Conservation (phyloP, 1,140 invertebrate genomes). For the Paraescarpia echinospica region DNA sequence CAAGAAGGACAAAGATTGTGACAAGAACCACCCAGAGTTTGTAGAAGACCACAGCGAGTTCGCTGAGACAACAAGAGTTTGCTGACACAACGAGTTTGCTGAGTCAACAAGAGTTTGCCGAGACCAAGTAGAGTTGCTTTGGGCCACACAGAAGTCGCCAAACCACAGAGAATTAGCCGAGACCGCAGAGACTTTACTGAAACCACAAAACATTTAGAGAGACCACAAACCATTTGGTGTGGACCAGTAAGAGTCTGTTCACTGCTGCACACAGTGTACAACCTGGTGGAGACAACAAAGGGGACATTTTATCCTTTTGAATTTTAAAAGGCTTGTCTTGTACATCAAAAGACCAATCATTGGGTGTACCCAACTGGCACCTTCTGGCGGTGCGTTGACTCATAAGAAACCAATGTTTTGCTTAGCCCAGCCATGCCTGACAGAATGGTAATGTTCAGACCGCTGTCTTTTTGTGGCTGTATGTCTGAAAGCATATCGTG, state of each 20-base stretch:
- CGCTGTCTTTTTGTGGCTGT: neutral
- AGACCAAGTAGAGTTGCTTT: neutral
- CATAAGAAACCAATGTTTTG: neutral
- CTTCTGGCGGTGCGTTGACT: neutral
- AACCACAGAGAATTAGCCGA: neutral
- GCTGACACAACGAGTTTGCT: neutral
- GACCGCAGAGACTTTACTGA: neutral
- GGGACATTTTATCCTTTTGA: neutral
- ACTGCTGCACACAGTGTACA: neutral
- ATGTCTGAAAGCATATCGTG: neutral
- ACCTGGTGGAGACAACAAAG: neutral
- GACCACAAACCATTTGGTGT: neutral
- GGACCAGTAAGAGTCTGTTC: neutral
- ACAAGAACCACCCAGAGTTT: neutral
- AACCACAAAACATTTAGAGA: neutral
- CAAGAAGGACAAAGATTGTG: no score
- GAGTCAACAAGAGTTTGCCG: neutral
- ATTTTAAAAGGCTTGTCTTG: neutral
- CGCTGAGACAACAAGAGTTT: neutral
- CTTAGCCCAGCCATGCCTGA: neutral
- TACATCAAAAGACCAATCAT: neutral
- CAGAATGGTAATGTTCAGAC: neutral
- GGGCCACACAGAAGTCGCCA: neutral
- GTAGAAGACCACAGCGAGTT: neutral
- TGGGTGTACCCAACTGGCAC: neutral